phyloP scores from a whole-genome alignment of 2,888 invertebrate species.

The Aphodius sticticus region DNA sequence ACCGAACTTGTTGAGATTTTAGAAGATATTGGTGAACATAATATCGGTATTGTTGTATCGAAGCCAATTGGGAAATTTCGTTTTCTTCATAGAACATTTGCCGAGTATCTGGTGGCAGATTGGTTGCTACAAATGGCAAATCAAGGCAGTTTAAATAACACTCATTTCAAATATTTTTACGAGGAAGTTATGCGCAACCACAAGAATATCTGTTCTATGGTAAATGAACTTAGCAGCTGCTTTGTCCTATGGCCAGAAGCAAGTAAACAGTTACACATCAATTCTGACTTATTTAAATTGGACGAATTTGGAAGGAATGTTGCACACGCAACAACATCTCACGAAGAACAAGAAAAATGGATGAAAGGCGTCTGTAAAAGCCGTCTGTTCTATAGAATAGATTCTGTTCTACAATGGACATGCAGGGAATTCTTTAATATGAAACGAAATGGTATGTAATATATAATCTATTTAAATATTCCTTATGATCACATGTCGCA shows the following conservation, averaged over 20 bases:
- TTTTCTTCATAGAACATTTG: neutral
- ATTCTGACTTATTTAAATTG: neutral
- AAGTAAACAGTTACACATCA: neutral
- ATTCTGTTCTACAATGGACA: neutral
- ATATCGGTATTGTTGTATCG: neutral
- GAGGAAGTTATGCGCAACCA: neutral
- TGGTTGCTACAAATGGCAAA: neutral
- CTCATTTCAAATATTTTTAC: neutral
- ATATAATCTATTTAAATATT: neutral
- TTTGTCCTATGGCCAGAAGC: neutral
- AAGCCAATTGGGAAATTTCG: neutral
- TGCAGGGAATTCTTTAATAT: neutral
- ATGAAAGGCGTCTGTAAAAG: neutral
- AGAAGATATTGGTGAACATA: neutral
- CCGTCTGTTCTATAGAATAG: neutral
- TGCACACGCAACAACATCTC: neutral
- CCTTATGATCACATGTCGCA: neutral
- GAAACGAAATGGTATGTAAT: neutral
- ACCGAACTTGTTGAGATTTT: neutral
- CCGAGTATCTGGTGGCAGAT: neutral
- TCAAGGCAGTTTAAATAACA: neutral
- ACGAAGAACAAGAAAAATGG: neutral
- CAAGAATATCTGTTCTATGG: neutral
- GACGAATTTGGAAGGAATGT: neutral
- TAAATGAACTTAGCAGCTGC: neutral